A percentile compares a stretch with the other conserved stretches of the same genome.
Conservation (phyloP, 2,113 vertebrate species). For the Dicerorhinus sumatrensis region DNA sequence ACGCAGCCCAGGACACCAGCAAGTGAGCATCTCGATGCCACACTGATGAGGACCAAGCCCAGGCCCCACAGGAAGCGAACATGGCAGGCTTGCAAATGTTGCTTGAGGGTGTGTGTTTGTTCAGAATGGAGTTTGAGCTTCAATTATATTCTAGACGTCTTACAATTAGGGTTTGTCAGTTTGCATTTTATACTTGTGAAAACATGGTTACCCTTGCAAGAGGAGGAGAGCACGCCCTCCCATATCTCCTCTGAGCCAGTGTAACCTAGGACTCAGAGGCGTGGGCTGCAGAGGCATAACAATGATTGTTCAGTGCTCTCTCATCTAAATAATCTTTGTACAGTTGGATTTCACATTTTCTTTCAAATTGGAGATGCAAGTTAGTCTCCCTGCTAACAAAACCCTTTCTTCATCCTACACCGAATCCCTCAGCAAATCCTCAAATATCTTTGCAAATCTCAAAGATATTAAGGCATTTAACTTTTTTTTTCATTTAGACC, state of each 20-base stretch:
- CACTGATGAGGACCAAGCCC: background rate
- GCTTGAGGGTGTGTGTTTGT: background rate
- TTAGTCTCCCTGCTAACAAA: slow-evolving; percentile 83
- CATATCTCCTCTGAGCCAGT: slow-evolving; percentile 74
- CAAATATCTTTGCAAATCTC: slow-evolving; percentile 88
- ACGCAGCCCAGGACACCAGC: background rate
- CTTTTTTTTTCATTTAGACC: slow-evolving; percentile 86
- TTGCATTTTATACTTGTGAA: slow-evolving; percentile 59
- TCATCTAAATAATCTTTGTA: slow-evolving; percentile 83
- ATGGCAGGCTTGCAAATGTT: background rate
- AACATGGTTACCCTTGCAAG: slow-evolving; percentile 69
- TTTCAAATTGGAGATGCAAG: slow-evolving; percentile 85
- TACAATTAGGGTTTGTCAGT: slow-evolving; percentile 22
- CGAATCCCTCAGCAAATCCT: slow-evolving; percentile 89
- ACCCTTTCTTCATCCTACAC: slow-evolving; percentile 78
- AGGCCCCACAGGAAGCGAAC: background rate
- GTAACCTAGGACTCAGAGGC: slow-evolving; percentile 81
- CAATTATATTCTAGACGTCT: slow-evolving; percentile 3
- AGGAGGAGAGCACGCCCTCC: slow-evolving; percentile 24
- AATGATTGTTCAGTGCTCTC: slow-evolving; percentile 79
- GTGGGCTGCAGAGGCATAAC: slow-evolving; percentile 55
- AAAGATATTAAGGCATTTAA: slow-evolving; percentile 86
- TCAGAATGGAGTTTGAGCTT: background rate
- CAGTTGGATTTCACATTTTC: slow-evolving; percentile 80
- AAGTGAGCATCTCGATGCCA: background rate